A percentile compares a stretch with the other conserved stretches of the same genome.
These are phyloP conservation scores for Notodonta ziczac DNA, from an alignment of 2,888 invertebrate species.

Conservation along the genomic window DNA sequence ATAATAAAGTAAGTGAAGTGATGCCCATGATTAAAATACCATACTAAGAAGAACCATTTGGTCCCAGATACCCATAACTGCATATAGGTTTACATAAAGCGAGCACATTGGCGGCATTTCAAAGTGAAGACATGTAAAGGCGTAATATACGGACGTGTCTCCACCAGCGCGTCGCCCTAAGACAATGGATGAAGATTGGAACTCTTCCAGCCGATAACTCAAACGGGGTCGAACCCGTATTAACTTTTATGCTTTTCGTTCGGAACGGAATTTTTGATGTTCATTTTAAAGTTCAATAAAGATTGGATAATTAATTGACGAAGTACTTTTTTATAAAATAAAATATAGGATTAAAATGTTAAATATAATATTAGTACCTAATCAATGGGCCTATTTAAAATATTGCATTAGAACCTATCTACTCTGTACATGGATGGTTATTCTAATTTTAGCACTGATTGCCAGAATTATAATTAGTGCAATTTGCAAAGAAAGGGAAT, in stretches of 20 bases:
- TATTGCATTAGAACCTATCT: too few species aligned
- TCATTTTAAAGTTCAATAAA: not conserved
- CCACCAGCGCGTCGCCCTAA: slow-evolving; percentile 49
- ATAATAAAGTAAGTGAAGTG: too few species aligned
- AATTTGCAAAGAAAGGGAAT: too few species aligned
- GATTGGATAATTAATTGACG: not conserved
- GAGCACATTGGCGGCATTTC: slow-evolving; percentile 46
- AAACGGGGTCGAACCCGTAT: slow-evolving; percentile 69
- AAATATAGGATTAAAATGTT: too few species aligned
- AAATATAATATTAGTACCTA: too few species aligned
- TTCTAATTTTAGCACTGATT: too few species aligned
- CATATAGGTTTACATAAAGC: not conserved
- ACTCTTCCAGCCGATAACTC: slow-evolving; percentile 69
- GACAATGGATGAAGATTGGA: slow-evolving; percentile 70
- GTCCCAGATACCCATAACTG: not conserved
- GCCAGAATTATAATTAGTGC: too few species aligned
- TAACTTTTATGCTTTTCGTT: slow-evolving; percentile 43
- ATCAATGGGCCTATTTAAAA: too few species aligned
- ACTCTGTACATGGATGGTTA: too few species aligned
- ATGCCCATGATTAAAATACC: too few species aligned
- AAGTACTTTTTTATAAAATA: too few species aligned
- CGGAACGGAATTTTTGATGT: slow-evolving; percentile 1
- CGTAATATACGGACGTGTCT: slow-evolving; percentile 48
- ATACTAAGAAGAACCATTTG: not conserved
- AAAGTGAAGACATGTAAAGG: slow-evolving; percentile 42